A percentile compares a stretch with the other conserved stretches of the same genome.
phyloP scores from a whole-genome alignment of 2,797 vertebrate species.

The Protonibea diacanthus region DNA sequence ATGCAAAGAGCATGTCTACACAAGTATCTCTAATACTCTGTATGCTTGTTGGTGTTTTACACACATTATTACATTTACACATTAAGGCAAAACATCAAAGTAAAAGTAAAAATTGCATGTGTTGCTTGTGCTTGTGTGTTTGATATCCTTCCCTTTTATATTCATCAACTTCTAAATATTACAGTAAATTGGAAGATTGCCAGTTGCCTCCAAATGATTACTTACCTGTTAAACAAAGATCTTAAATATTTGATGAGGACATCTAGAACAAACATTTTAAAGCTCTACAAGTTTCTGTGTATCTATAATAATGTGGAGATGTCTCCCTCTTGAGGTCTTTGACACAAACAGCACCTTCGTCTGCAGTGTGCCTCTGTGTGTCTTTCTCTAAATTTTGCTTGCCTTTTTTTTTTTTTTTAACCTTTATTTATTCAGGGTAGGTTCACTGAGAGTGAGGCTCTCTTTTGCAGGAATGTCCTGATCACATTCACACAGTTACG shows the following conservation, averaged over 20 bases:
- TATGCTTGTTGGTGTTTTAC: not conserved
- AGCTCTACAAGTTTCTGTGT: too few relatives aligned
- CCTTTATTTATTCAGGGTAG: too few relatives aligned
- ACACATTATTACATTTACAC: not conserved
- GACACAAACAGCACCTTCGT: slow-evolving; percentile 14
- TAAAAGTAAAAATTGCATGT: not conserved
- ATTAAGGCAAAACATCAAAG: not conserved
- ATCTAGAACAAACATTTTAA: too few relatives aligned
- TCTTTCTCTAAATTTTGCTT: not conserved
- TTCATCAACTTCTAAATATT: not conserved
- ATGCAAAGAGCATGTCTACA: not conserved
- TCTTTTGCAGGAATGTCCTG: too few relatives aligned
- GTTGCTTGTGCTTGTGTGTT: not conserved
- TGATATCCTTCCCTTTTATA: not conserved
- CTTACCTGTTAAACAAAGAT: too few relatives aligned
- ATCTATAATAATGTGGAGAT: not conserved
- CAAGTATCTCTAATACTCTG: not conserved
- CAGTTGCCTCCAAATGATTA: not conserved
- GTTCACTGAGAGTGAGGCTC: too few relatives aligned
- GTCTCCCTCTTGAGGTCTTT: slow-evolving; percentile 47
- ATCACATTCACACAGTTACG: too few relatives aligned
- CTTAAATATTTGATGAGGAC: too few relatives aligned
- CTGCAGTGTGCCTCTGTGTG: not conserved
- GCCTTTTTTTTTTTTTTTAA: too few relatives aligned
- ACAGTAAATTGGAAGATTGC: not conserved